Evolutionary conservation across 2,888 invertebrate species (phyloP).

Genomic region (Amiota mariae): DNA sequence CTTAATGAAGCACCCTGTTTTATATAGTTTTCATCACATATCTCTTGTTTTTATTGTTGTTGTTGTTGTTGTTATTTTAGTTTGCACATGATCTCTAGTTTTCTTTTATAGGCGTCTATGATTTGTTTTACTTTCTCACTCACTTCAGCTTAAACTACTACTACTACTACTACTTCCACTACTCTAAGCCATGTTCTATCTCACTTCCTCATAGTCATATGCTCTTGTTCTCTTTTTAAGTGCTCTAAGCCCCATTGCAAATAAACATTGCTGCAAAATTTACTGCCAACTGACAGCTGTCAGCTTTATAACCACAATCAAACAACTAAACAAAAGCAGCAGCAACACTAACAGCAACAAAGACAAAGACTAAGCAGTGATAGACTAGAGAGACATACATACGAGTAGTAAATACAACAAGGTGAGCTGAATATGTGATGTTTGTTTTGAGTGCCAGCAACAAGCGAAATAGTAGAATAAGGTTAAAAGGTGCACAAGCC

Average conservation of each 20-base stretch:
- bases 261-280: conserved; percentile 66
- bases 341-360: conserved; percentile 31
- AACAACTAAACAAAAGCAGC: conserved; percentile 49
- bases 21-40: too few species aligned
- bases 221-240: too few species aligned
- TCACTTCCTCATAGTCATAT: too few species aligned
- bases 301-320: conserved; percentile 67
- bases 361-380: conserved; percentile 27
- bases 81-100: too few species aligned
- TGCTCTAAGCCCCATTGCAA: conserved; percentile 44
- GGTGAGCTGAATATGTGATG: neutral
- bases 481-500: conserved; percentile 48
- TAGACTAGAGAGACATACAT: neutral
- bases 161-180: too few species aligned
- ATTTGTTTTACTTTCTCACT: too few species aligned
- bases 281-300: conserved; percentile 69
- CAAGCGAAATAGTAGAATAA: conserved; percentile 14
- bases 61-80: too few species aligned
- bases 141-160: too few species aligned
- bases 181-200: too few species aligned
- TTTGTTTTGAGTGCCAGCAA: conserved; percentile 11
- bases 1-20: too few species aligned
- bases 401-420: conserved; percentile 22
- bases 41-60: too few species aligned
- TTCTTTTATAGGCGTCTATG: too few species aligned